A percentile compares a stretch with the other conserved stretches of the same genome.
phyloP scores from a whole-genome alignment of 2,113 vertebrate genomes.

The Neoarius graeffei region DNA sequence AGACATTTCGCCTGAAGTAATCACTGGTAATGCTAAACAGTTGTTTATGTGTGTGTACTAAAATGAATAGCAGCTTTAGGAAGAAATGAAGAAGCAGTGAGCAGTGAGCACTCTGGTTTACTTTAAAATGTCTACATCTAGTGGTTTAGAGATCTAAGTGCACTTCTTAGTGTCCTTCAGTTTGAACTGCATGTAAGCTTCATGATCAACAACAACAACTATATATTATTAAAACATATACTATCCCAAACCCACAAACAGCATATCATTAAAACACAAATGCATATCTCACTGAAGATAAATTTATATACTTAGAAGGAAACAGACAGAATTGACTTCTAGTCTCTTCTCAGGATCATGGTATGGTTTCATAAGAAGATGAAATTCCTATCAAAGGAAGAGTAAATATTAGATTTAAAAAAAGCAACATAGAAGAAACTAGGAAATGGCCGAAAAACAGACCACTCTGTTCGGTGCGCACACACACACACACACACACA shows the following conservation, averaged over 20 bases:
- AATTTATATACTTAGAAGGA: not conserved
- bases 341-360: not conserved
- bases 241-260: not conserved
- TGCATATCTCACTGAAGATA: not conserved
- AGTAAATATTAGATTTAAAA: slow-evolving; percentile 4
- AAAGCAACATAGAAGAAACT: not conserved
- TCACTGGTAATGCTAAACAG: not conserved
- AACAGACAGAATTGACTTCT: not conserved
- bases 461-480: too few relatives aligned
- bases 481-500: not conserved
- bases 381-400: not conserved
- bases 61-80: not conserved
- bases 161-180: not conserved
- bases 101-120: not conserved
- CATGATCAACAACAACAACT: not conserved
- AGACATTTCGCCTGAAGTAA: too few relatives aligned
- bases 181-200: not conserved
- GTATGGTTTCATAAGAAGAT: slow-evolving; percentile 1
- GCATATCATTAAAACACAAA: not conserved
- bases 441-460: not conserved
- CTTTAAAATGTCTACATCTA: slow-evolving; percentile 41
- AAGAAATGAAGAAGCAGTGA: not conserved
- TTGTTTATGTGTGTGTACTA: not conserved
- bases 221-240: not conserved
- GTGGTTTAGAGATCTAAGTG: slow-evolving; percentile 16